Base-by-base conservation (phyloP, 2,888 invertebrate species). In the Phragmatobia fuliginosa region DNA sequence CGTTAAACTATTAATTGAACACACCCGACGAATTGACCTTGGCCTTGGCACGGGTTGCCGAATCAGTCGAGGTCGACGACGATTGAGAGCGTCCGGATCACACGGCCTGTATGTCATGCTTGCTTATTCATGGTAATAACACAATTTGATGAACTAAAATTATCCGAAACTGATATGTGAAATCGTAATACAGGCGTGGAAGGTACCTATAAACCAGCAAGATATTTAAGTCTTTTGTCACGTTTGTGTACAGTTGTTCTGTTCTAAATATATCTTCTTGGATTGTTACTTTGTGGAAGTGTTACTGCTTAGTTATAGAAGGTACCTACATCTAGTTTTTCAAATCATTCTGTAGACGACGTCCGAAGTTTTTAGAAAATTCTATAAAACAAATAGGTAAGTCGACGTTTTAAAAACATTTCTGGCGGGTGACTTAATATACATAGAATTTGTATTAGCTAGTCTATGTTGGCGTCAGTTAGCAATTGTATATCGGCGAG, bases 1-100 rank as follows among this genome's bases (percentile, higher is more conserved):
- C 78, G 82, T 84, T 84, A 81, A 83, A 86, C 87, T 87, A 89
- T 88, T 93, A 93, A 93, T 93, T 93, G 92, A 89, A 87, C 88
- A 86, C 89, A 91, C 86, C 88, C 90, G 87, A 83, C 88, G 81
- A 87, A 86, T 85, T 87, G 92, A 87, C 94, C 94, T 94, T 94
- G 94, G 92, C 94, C 94, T 94, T 94, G 93, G 90, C 90, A 89
- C 90, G 88, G 89, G 92, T 91, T 92, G 94, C 93, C 93, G 92
- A 94, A 94, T 91, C 90, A 85, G 82, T 82, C 91, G 93, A 94
- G 94, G 93, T 92, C 92, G 87, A 73, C 84, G 81, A 81, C 90
- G 91, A 94, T 92, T 93, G 92, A 89, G 87, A 89, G 90, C 94
- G 94, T 94, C 94, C 94, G 94, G 92, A 92, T 93, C 93, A 90